Evolutionary conservation across 2,797 vertebrate genomes (phyloP).

Genomic region (Lophius americanus): DNA sequence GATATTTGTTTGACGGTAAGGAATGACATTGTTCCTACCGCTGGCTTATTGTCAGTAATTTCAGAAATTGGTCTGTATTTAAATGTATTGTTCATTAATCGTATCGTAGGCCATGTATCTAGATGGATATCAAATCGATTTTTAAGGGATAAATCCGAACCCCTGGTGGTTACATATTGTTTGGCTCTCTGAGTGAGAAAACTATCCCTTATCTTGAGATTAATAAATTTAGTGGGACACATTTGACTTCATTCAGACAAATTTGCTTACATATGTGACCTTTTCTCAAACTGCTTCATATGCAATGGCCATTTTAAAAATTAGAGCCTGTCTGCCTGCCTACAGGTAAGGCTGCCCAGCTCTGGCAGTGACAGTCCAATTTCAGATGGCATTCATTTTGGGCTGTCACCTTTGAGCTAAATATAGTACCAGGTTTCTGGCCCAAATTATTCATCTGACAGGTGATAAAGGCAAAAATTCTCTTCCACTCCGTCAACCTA

Average conservation of each 20-base stretch:
- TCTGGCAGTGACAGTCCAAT: constrained; percentile 39
- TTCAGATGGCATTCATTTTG: constrained; percentile 47
- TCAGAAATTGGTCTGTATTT: too few species aligned
- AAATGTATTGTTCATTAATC: too few species aligned
- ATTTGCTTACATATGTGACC: background rate
- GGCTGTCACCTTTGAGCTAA: constrained; percentile 57
- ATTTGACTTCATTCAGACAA: background rate
- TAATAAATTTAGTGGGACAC: background rate
- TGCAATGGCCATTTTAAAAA: constrained; percentile 59
- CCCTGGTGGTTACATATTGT: too few species aligned
- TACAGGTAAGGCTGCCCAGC: background rate
- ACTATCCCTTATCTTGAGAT: background rate
- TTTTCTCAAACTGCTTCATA: constrained; percentile 1
- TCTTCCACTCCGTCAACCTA: constrained; percentile 45
- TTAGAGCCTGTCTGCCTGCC: constrained; percentile 34
- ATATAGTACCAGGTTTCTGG: constrained; percentile 49
- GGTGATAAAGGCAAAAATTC: constrained; percentile 53
- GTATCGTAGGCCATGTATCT: too few species aligned
- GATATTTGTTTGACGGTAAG: too few species aligned
- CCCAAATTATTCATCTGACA: constrained; percentile 40
- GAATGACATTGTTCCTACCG: too few species aligned
- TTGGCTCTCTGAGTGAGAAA: background rate
- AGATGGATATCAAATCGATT: too few species aligned
- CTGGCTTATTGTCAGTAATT: too few species aligned
- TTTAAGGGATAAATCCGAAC: too few species aligned